Conservation (phyloP, 2,113 vertebrate species). For the Andinoacara biseriatus region DNA sequence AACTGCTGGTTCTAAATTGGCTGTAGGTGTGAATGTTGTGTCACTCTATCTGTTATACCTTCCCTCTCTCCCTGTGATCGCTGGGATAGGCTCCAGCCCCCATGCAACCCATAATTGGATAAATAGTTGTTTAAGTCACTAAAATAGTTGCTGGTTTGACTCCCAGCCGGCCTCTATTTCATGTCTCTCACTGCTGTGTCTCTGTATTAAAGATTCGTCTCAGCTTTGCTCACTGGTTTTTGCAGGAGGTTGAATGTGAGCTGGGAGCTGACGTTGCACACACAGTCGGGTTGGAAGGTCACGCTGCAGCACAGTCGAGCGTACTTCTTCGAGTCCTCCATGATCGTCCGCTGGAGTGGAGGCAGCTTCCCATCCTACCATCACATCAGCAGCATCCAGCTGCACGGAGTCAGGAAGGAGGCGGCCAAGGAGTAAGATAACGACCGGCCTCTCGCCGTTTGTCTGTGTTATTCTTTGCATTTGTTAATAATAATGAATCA, state of each 20-base stretch:
- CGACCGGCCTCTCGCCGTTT: too few relatives aligned
- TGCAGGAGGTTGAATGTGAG: slow-evolving; percentile 45
- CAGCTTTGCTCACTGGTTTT: background rate
- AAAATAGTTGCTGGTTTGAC: background rate
- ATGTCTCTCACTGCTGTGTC: background rate
- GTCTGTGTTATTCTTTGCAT: background rate
- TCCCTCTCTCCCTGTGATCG: too few relatives aligned
- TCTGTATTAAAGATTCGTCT: background rate
- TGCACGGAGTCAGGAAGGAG: slow-evolving; percentile 47
- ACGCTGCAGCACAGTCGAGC: slow-evolving; percentile 1
- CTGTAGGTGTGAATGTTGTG: too few relatives aligned
- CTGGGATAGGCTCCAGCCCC: too few relatives aligned
- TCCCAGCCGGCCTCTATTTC: background rate
- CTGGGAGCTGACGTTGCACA: slow-evolving; percentile 57
- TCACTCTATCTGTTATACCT: too few relatives aligned
- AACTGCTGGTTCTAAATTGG: too few relatives aligned
- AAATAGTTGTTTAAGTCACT: background rate
- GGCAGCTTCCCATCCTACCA: background rate
- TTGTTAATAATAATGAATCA: background rate
- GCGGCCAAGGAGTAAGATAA: background rate
- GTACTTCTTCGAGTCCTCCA: slow-evolving; percentile 36
- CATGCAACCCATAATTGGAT: background rate
- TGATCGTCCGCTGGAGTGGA: slow-evolving; percentile 40
- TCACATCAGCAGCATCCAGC: slow-evolving; percentile 39
- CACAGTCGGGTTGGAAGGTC: background rate